phyloP scores from a whole-genome alignment of 2,888 invertebrate species.

The Cabera pusaria region DNA sequence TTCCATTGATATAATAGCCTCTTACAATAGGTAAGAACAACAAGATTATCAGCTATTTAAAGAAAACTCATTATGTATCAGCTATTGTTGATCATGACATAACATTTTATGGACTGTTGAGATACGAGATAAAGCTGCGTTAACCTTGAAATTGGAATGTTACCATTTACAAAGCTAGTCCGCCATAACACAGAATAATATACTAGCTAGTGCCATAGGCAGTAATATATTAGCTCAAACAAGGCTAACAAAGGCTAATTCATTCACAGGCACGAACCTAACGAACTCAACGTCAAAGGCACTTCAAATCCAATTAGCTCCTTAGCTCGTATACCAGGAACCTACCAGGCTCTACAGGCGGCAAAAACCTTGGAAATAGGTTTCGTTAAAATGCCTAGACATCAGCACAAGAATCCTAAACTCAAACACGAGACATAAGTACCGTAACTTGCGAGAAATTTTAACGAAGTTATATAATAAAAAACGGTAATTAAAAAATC shows the following conservation, averaged over 20 bases:
- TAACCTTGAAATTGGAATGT: conserved; percentile 78
- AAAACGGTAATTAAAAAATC: conserved; percentile 21
- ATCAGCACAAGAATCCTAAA: conserved; percentile 12
- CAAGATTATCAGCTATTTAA: too few relatives aligned
- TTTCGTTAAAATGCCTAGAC: conserved; percentile 27
- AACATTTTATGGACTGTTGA: conserved; percentile 54
- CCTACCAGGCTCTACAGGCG: conserved; percentile 32
- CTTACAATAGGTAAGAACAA: too few relatives aligned
- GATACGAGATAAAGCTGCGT: conserved; percentile 56
- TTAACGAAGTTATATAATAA: conserved; percentile 20
- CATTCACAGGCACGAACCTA: conserved; percentile 22
- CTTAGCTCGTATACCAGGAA: conserved; percentile 36
- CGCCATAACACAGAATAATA: too few relatives aligned
- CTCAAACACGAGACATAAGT: conserved; percentile 5
- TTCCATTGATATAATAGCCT: too few relatives aligned
- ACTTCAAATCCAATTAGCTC: conserved; percentile 49
- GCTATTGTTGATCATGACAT: conserved; percentile 47
- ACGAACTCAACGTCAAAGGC: conserved; percentile 26
- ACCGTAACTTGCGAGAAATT: conserved; percentile 18
- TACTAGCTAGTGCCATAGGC: conserved; percentile 31
- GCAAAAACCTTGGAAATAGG: conserved; percentile 39
- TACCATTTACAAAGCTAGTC: conserved; percentile 47
- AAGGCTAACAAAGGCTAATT: conserved; percentile 31
- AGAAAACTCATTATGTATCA: too few relatives aligned
- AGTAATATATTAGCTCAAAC: conserved; percentile 19